Conservation (phyloP, 2,797 vertebrate genomes). For the Onychomys leucogaster region DNA sequence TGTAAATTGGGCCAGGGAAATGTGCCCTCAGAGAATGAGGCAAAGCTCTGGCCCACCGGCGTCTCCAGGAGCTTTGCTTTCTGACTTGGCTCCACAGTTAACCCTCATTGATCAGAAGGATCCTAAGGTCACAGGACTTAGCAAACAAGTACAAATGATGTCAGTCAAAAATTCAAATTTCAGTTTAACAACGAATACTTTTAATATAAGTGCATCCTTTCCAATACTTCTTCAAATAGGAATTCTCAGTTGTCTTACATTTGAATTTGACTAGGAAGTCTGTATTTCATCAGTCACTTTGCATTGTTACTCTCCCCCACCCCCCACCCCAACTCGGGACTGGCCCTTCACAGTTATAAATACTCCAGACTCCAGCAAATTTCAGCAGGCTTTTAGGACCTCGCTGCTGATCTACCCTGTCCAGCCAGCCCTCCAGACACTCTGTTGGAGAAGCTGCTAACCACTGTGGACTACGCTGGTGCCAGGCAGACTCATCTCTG, state of each 20-base stretch:
- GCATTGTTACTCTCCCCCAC: background rate
- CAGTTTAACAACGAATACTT: background rate
- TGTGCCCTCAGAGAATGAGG: background rate
- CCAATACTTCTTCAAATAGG: background rate
- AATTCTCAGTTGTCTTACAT: background rate
- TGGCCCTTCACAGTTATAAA: background rate
- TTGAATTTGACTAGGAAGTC: background rate
- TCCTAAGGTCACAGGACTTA: background rate
- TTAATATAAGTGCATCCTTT: background rate
- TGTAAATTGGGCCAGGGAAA: background rate
- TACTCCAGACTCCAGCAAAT: background rate
- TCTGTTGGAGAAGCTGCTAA: conserved; percentile 3
- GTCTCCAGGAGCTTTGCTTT: background rate
- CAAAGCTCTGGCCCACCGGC: background rate
- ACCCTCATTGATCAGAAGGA: background rate
- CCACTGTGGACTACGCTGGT: background rate
- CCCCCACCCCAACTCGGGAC: too few relatives aligned
- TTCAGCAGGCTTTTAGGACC: background rate
- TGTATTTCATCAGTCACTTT: background rate
- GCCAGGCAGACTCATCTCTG: conserved; percentile 59
- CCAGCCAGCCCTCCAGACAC: background rate
- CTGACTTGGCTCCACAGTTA: background rate
- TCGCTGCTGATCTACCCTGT: background rate
- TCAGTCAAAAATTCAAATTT: conserved; percentile 32
- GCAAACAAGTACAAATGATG: background rate